Conservation (phyloP, 2,888 invertebrate species). For the Stenurella melanura region DNA sequence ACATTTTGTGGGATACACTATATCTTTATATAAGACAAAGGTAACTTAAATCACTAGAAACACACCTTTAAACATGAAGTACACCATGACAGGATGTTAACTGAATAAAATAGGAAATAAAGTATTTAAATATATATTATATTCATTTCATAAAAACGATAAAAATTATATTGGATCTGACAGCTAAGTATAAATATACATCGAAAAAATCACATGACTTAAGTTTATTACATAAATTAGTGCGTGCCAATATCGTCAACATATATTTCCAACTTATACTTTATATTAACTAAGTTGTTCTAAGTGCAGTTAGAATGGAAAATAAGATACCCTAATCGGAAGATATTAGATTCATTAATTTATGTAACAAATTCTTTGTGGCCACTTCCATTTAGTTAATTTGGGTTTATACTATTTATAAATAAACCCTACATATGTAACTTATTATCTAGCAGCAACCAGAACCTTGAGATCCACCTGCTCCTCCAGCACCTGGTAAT, state of each 20-base stretch:
- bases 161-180: constrained; percentile 49
- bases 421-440: constrained; percentile 53
- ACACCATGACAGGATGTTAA: constrained; percentile 44
- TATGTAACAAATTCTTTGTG: constrained; percentile 57
- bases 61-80: constrained; percentile 48
- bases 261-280: constrained; percentile 23
- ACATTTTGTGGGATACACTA: constrained; percentile 56
- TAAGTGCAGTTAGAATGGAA: constrained; percentile 23
- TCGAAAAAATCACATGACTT: constrained; percentile 59
- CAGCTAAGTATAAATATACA: constrained; percentile 54
- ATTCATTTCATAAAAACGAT: constrained; percentile 51
- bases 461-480: constrained; percentile 87
- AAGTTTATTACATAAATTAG: constrained; percentile 56
- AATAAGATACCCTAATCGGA: constrained; percentile 21
- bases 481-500: constrained; percentile 86
- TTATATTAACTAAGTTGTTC: constrained; percentile 19
- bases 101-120: constrained; percentile 43
- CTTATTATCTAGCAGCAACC: constrained; percentile 88
- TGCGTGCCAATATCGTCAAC: constrained; percentile 50
- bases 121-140: constrained; percentile 49
- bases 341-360: constrained; percentile 55
- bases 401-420: constrained; percentile 50
- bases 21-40: constrained; percentile 48
- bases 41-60: constrained; percentile 53
- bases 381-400: constrained; percentile 52